Base-by-base conservation (phyloP, 2,888 invertebrate genomes). In the Lutraria lutraria region DNA sequence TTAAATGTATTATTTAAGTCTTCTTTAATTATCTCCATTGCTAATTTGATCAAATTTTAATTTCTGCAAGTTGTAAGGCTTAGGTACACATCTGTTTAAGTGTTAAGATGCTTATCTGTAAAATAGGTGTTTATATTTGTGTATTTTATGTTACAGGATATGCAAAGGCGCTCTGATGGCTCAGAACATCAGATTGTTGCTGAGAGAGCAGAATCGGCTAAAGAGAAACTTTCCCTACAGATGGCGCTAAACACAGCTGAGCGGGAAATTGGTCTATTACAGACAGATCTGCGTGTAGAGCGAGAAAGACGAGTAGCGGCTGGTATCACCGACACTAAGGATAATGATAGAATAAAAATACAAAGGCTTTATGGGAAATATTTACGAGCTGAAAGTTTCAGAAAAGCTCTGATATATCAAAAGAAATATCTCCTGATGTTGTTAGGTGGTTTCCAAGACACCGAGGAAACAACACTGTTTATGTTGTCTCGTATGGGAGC, bases 341-440 rank as follows among this genome's bases (percentile, higher is more conserved):
- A 92, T 31, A 89, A 92, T 31, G 96, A 96, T 29, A 91, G 89
- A 72, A 86, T 91, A 43, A 91, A 96, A 95, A 95, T 96, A 81
- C 95, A 96, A 90, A 92, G 96, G 53, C 89, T 96, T 83, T 96
- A 96, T 88, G 95, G 96, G 25, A 97, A 98, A 94, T 98, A 98
- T 96, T 97, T 98, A 93, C 97, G 98, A 56, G 97, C 98, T 8
- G 98, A 99, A 96, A 98, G 98, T 95, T 98, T 98, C 94, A 97
- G 98, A 89, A 99, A 98, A 96, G 98, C 99, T 21, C 97, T 99
- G 86, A 97, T 98, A 85, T 99, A 98, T 97, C 99, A 99, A 97
- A 99, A 99, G 97, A 97, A 98, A 31, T 99, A 99, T 96, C 97
- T 99, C 86, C 97, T 98, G 92, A 97, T 98, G 25, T 97, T 98